Conservation (phyloP, 2,113 vertebrate genomes). For the Xenus cinereus region DNA sequence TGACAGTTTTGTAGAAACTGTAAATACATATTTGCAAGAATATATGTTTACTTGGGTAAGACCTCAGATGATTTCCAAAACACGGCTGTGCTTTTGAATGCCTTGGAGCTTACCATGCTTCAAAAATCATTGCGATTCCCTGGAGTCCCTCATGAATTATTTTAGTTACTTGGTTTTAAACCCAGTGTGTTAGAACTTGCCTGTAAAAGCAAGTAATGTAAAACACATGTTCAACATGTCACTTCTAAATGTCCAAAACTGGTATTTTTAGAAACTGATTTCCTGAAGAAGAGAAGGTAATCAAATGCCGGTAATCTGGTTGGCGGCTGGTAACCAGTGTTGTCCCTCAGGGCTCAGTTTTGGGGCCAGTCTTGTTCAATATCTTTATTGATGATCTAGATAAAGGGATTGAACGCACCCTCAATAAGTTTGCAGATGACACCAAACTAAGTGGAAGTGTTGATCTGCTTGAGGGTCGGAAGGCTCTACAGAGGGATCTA, state of each 20-base stretch:
- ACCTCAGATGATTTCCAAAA: neutral
- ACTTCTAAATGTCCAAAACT: neutral
- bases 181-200: neutral
- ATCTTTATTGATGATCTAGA: too few relatives aligned
- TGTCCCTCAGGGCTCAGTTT: too few relatives aligned
- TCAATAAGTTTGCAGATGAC: too few relatives aligned
- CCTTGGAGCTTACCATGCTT: neutral
- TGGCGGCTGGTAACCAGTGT: too few relatives aligned
- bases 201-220: neutral
- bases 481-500: too few relatives aligned
- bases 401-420: too few relatives aligned
- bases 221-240: neutral
- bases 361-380: too few relatives aligned
- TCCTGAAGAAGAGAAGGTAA: neutral
- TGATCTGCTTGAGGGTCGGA: too few relatives aligned
- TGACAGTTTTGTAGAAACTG: neutral
- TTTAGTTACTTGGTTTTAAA: constrained; percentile 6
- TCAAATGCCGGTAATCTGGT: too few relatives aligned
- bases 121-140: neutral
- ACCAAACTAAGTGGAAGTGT: too few relatives aligned
- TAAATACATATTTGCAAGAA: neutral
- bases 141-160: neutral
- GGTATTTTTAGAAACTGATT: constrained; percentile 10
- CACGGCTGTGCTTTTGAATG: neutral
- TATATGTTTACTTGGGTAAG: neutral